These are phyloP conservation scores for Idaea biselata DNA, from an alignment of 2,888 invertebrate genomes.

Conservation along the genomic window DNA sequence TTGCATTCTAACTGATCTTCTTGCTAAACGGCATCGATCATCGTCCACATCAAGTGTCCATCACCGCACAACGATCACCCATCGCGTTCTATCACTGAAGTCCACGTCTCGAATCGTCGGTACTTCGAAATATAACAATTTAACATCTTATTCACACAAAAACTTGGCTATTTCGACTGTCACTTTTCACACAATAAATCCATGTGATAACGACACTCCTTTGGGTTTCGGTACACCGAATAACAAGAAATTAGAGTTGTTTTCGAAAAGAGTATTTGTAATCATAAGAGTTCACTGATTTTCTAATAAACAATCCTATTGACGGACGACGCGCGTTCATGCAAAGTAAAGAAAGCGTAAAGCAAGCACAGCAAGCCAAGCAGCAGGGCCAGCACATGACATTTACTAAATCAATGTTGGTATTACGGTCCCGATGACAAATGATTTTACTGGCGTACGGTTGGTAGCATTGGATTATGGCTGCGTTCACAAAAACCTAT, in stretches of 20 bases:
- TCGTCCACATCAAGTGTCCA: constrained; percentile 63
- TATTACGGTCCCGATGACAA: constrained; percentile 27
- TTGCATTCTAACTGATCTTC: constrained; percentile 75
- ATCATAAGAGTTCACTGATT: constrained; percentile 50
- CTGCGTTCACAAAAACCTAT: constrained; percentile 43
- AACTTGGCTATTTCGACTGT: constrained; percentile 62
- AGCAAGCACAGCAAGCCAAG: constrained; percentile 64
- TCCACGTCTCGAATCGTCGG: constrained; percentile 52
- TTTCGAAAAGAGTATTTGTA: constrained; percentile 44
- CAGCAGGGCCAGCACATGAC: constrained; percentile 67
- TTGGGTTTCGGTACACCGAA: constrained; percentile 35
- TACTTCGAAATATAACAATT: constrained; percentile 66
- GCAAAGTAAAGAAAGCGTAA: constrained; percentile 72
- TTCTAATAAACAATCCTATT: constrained; percentile 57
- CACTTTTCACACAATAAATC: constrained; percentile 71
- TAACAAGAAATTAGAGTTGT: constrained; percentile 35
- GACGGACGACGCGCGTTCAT: constrained; percentile 70
- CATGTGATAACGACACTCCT: constrained; percentile 28
- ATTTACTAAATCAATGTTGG: constrained; percentile 54
- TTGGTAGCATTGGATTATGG: constrained; percentile 41
- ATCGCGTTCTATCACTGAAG: constrained; percentile 41
- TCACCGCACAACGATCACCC: constrained; percentile 50
- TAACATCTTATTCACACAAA: constrained; percentile 65
- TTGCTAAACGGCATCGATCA: constrained; percentile 74
- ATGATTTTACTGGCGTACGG: constrained; percentile 13